Conservation (phyloP, 1,140 invertebrate genomes). For the Tetragonula clypearis region DNA sequence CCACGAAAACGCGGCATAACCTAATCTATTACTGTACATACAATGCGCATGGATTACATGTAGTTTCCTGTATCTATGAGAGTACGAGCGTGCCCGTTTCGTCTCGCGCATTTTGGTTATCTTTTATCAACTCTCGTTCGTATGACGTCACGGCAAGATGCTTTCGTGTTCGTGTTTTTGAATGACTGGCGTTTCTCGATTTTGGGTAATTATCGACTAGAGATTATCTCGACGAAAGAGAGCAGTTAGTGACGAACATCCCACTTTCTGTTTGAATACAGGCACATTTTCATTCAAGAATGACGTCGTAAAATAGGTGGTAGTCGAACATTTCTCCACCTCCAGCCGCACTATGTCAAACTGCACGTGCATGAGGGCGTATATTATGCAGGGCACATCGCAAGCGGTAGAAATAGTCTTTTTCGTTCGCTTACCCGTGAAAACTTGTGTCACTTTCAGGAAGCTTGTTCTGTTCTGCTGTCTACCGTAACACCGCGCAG, state of each 20-base stretch:
- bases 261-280: conserved; percentile 24
- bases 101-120: neutral
- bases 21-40: neutral
- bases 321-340: neutral
- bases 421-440: conserved; percentile 66
- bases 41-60: neutral
- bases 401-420: conserved; percentile 33
- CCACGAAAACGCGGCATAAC: neutral
- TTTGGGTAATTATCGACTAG: conserved; percentile 8
- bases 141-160: neutral
- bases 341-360: neutral
- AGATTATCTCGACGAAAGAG: too few relatives aligned
- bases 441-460: conserved; percentile 59
- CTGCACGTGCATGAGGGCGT: neutral
- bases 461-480: conserved; percentile 37
- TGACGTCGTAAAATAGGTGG: neutral
- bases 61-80: neutral
- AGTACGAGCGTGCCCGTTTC: neutral
- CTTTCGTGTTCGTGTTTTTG: neutral
- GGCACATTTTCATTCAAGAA: conserved; percentile 45
- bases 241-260: neutral
- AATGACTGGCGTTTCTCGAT: neutral
- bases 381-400: conserved; percentile 24
- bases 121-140: too few relatives aligned
- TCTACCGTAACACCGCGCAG: conserved; percentile 53